Conservation (phyloP, 30 jellyfish, hydroid and myxozoan genomes). For the Clytia hemisphaerica region DNA sequence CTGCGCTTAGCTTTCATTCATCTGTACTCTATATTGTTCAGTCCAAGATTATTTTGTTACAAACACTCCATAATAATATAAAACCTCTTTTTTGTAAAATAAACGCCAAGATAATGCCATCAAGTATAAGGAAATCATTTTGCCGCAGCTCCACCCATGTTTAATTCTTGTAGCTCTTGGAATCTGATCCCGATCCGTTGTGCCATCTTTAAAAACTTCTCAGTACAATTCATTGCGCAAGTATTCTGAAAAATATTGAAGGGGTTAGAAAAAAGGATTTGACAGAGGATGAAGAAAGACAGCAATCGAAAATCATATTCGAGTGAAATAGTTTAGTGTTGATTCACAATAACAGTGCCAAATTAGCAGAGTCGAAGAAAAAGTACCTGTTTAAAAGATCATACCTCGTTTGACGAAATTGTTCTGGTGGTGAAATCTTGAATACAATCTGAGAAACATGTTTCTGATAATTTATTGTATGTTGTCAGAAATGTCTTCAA, state of each 20-base stretch:
- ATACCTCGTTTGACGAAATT: constrained; percentile 56
- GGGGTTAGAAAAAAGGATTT: neutral
- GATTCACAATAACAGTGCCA: neutral
- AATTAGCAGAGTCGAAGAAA: neutral
- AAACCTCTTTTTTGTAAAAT: too few species aligned
- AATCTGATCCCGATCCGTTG: constrained; percentile 85
- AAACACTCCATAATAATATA: too few species aligned
- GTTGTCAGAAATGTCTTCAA: constrained; percentile 76
- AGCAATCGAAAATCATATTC: neutral
- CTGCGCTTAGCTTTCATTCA: too few species aligned
- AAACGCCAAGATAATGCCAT: too few species aligned
- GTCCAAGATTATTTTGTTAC: too few species aligned
- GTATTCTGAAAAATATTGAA: constrained; percentile 41
- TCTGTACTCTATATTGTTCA: too few species aligned
- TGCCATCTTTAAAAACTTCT: constrained; percentile 75
- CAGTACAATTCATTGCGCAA: constrained; percentile 95
- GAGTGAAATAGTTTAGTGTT: neutral
- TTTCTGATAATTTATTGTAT: constrained; percentile 75
- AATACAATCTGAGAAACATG: constrained; percentile 70
- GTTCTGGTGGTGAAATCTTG: constrained; percentile 89
- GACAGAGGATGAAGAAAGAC: neutral
- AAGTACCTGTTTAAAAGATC: neutral
- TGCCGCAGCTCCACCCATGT: constrained; percentile 14
- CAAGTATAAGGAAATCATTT: too few species aligned
- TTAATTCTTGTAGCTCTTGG: constrained; percentile 82